A percentile compares a stretch with the other conserved stretches of the same genome.
These are phyloP conservation scores for Deilephila elpenor DNA, from an alignment of 2,888 invertebrate species.

Conservation along the genomic window DNA sequence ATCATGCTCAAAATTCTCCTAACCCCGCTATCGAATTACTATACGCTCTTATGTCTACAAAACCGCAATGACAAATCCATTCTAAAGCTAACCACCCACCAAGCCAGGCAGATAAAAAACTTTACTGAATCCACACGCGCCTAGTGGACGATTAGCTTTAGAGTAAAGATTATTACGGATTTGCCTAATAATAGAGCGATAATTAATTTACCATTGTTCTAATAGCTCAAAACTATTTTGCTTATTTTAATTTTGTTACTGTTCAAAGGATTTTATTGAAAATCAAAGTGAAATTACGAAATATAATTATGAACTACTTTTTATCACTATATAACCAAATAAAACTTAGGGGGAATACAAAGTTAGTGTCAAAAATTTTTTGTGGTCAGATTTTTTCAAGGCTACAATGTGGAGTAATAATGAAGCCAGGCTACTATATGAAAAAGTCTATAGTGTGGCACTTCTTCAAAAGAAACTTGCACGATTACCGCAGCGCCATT, in stretches of 20 bases:
- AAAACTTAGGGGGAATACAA: too few species aligned
- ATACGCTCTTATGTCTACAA: slow-evolving; percentile 49
- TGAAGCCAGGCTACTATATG: too few species aligned
- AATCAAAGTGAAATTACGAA: too few species aligned
- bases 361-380: too few species aligned
- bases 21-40: slow-evolving; percentile 65
- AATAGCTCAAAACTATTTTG: too few species aligned
- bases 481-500: slow-evolving; percentile 5
- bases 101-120: not conserved
- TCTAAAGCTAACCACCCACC: slow-evolving; percentile 8
- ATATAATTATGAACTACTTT: too few species aligned
- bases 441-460: not conserved
- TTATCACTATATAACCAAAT: too few species aligned
- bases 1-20: slow-evolving; percentile 53
- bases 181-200: not conserved
- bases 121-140: not conserved
- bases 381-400: too few species aligned
- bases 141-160: not conserved
- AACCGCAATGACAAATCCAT: slow-evolving; percentile 29
- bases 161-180: not conserved
- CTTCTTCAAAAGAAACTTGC: not conserved
- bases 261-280: too few species aligned
- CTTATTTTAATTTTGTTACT: too few species aligned
- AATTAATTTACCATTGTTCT: not conserved
- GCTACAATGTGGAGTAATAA: too few species aligned